These are phyloP conservation scores for Miniopterus natalensis DNA, from an alignment of 2,113 vertebrate genomes.

Conservation along the genomic window DNA sequence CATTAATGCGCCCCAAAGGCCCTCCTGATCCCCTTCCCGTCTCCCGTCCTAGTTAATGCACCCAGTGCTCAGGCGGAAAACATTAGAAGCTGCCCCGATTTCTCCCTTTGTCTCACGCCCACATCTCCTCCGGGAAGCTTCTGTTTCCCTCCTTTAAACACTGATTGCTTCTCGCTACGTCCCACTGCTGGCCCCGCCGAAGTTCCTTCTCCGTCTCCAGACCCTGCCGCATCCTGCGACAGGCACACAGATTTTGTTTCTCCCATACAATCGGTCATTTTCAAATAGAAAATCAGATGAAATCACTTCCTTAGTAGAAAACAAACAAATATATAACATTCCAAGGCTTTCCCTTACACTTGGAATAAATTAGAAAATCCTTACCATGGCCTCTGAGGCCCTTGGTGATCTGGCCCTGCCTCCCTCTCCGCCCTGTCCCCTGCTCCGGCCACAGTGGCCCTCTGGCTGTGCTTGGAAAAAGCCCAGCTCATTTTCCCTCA, in stretches of 20 bases:
- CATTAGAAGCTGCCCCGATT: background rate
- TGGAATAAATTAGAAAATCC: background rate
- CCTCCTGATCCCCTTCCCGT: background rate
- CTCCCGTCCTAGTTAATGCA: background rate
- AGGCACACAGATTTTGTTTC: background rate
- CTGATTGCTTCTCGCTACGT: background rate
- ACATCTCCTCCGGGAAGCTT: background rate
- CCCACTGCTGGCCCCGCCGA: background rate
- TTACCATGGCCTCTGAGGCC: background rate
- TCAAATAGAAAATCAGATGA: background rate
- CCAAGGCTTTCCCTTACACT: background rate
- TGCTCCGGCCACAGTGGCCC: background rate
- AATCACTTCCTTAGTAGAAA: background rate
- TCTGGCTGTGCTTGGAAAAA: background rate
- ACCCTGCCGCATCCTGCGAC: background rate
- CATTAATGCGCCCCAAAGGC: background rate
- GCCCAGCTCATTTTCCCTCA: background rate
- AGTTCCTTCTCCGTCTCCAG: background rate
- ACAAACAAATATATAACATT: background rate
- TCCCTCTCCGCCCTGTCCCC: background rate
- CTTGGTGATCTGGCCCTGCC: background rate
- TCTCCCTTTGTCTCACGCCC: background rate
- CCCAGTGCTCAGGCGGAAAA: background rate
- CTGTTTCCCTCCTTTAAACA: background rate
- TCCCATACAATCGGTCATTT: background rate